phyloP scores from a whole-genome alignment of 2,113 vertebrate species.

The Crotalus horridus region DNA sequence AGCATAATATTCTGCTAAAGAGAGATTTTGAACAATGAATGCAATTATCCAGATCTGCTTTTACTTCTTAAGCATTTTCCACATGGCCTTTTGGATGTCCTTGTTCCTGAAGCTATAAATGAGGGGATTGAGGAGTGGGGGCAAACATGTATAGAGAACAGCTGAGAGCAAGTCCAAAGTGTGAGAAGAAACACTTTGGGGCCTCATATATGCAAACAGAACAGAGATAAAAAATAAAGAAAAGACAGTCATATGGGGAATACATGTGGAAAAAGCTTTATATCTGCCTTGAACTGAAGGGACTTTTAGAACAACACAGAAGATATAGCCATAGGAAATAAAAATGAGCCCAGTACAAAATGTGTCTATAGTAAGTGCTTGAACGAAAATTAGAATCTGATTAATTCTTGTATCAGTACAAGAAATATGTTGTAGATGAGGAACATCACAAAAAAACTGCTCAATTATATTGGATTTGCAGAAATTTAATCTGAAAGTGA shows the following conservation, averaged over 20 bases:
- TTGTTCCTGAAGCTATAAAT: background rate
- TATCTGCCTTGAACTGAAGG: background rate
- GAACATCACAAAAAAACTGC: background rate
- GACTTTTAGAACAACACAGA: background rate
- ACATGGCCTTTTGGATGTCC: too few species aligned
- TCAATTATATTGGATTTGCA: background rate
- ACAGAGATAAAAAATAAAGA: background rate
- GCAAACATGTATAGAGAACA: background rate
- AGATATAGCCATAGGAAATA: background rate
- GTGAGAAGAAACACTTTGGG: background rate
- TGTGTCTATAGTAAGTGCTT: fast-evolving
- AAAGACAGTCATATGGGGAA: background rate
- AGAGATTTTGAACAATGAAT: too few species aligned
- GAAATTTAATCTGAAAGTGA: background rate
- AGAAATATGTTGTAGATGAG: background rate
- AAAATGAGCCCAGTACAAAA: background rate
- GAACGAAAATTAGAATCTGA: background rate
- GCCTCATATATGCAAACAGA: background rate
- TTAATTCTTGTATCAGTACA: background rate
- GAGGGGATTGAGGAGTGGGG: background rate
- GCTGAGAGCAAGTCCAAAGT: background rate
- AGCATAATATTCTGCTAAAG: too few species aligned
- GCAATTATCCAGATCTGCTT: too few species aligned
- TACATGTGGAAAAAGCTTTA: background rate
- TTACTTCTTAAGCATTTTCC: too few species aligned